Evolutionary conservation across 2,113 vertebrate species (phyloP).

Genomic region (Ancistrus triradiatus): DNA sequence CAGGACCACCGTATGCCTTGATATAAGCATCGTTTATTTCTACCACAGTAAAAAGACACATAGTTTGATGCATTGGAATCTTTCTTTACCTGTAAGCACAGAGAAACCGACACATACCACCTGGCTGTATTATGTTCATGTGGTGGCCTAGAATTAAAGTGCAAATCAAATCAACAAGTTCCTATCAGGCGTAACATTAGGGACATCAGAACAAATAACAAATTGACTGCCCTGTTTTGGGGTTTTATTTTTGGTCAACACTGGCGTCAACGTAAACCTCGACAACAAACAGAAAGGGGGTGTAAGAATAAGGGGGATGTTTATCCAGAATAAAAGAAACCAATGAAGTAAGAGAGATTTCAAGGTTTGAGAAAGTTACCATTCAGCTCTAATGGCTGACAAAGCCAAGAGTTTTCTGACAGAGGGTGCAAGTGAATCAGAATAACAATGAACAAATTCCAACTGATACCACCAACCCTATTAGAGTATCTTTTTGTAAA

Average conservation of each 20-base stretch:
- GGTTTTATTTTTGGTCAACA: slow-evolving; percentile 57
- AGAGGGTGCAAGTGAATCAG: too few relatives aligned
- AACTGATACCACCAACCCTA: not conserved
- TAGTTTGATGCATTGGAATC: slow-evolving; percentile 77
- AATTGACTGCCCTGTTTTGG: slow-evolving; percentile 50
- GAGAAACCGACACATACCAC: slow-evolving; percentile 86
- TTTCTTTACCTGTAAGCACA: slow-evolving; percentile 84
- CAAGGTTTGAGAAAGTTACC: slow-evolving; percentile 77
- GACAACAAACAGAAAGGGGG: slow-evolving; percentile 12
- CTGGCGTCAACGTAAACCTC: slow-evolving; percentile 20
- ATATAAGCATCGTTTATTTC: slow-evolving; percentile 96
- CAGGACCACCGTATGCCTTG: slow-evolving; percentile 87
- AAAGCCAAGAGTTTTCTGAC: too few relatives aligned
- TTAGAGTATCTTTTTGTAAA: too few relatives aligned
- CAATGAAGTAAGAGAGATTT: slow-evolving; percentile 50
- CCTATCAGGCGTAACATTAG: slow-evolving; percentile 84
- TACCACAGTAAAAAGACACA: slow-evolving; percentile 82
- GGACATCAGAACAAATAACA: slow-evolving; percentile 57
- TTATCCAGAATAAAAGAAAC: slow-evolving; percentile 5
- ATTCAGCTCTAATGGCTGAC: slow-evolving; percentile 64
- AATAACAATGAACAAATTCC: too few relatives aligned
- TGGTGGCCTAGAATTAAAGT: slow-evolving; percentile 88
- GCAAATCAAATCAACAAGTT: slow-evolving; percentile 89
- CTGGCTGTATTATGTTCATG: slow-evolving; percentile 73
- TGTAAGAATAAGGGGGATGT: slow-evolving; percentile 11